Percentiles rank a stretch among this genome's conserved stretches.
Evolutionary conservation across 2,888 invertebrate genomes (phyloP).

Genomic region (Pollenia angustigena): DNA sequence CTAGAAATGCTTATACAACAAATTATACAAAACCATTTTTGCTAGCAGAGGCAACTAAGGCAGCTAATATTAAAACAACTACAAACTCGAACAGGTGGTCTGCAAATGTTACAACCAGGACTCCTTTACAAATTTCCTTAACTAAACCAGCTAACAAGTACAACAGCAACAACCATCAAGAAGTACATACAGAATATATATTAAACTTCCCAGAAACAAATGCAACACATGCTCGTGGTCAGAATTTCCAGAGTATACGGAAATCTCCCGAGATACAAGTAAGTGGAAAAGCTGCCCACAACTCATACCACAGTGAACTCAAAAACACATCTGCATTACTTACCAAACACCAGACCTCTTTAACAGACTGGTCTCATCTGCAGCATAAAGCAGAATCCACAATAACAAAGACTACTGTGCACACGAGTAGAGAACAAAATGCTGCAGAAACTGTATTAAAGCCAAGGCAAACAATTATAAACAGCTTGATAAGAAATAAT

Average conservation of each 20-base stretch:
- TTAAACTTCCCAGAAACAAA: not conserved
- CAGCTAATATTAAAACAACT: not conserved
- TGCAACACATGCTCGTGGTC: not conserved
- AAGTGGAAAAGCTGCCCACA: not conserved
- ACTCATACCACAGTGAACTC: not conserved
- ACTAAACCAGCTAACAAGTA: no score
- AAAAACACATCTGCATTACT: not conserved
- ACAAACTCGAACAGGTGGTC: not conserved
- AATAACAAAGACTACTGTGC: not conserved
- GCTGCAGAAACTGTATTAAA: not conserved
- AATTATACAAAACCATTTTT: slow-evolving; percentile 7
- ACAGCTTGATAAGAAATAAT: slow-evolving; percentile 34
- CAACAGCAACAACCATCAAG: not conserved
- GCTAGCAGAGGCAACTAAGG: not conserved
- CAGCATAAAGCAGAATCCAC: not conserved
- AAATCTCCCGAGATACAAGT: slow-evolving; percentile 2
- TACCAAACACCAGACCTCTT: not conserved
- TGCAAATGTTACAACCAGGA: not conserved
- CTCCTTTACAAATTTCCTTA: not conserved
- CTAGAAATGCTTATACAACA: slow-evolving; percentile 27
- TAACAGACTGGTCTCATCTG: not conserved
- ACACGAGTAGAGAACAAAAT: no score
- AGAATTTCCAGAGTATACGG: not conserved
- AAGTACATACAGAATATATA: not conserved
- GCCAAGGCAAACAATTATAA: not conserved